A percentile compares a stretch with the other conserved stretches of the same genome.
phyloP scores from a whole-genome alignment of 2,888 invertebrate genomes.

The Theodoxus fluviatilis region DNA sequence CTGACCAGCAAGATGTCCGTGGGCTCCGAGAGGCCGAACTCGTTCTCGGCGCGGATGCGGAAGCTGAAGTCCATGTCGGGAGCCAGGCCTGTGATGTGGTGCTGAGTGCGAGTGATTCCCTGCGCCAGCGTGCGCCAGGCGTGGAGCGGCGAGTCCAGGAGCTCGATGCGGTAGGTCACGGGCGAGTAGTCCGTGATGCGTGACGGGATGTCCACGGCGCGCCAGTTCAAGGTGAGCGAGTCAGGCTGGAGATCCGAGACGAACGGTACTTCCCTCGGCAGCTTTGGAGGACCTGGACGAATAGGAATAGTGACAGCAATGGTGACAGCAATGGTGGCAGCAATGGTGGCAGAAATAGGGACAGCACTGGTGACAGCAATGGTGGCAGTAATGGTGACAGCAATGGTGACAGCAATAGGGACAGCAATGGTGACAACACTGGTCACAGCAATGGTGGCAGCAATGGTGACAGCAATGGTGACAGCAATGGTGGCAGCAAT shows the following conservation, averaged over 20 bases:
- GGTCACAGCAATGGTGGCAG: background rate
- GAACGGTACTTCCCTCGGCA: slow-evolving; percentile 50
- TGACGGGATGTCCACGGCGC: slow-evolving; percentile 50
- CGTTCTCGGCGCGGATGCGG: slow-evolving; percentile 94
- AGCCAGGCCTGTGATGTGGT: slow-evolving; percentile 70
- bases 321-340: background rate
- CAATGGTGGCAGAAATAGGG: background rate
- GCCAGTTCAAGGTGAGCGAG: slow-evolving; percentile 51
- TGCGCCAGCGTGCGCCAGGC: slow-evolving; percentile 73
- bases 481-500: background rate
- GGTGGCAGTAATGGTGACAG: background rate
- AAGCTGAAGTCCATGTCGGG: slow-evolving; percentile 95
- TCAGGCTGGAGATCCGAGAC: slow-evolving; percentile 48
- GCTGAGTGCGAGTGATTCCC: slow-evolving; percentile 49
- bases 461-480: background rate
- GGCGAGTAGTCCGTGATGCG: slow-evolving; percentile 68
- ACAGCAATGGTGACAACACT: background rate
- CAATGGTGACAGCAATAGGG: background rate
- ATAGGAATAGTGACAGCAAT: background rate
- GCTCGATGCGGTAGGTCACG: slow-evolving; percentile 56
- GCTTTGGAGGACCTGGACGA: slow-evolving; percentile 50
- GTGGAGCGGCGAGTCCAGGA: slow-evolving; percentile 71
- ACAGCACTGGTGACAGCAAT: background rate
- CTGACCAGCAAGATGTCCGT: slow-evolving; percentile 78
- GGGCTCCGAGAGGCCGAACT: slow-evolving; percentile 94